Base-by-base conservation (phyloP, 1,140 invertebrate species). In the Drosophila orosa region DNA sequence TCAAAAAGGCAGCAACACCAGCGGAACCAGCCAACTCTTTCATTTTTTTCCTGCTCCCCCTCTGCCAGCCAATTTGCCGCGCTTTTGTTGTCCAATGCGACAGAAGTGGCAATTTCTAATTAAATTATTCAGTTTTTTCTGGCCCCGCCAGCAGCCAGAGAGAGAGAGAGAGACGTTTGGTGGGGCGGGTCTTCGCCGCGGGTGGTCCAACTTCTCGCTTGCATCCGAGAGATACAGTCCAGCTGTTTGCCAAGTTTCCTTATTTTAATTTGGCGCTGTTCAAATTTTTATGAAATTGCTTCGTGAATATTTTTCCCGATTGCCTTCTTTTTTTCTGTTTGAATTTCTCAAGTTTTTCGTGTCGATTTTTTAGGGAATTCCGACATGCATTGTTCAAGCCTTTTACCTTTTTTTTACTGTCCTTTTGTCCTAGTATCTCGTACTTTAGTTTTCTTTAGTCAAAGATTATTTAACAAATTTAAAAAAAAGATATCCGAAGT, bases 101-200 rank as follows among this genome's bases (percentile, higher is more conserved):
- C 79, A 81, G 84, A 78, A 89, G 77, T 87, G 84, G 84, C 80
- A 89, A 89, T 89, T 89, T 87, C 84, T 87, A 87, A 87, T 87
- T 87, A 84, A 87, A 87, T 87, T 87, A 87, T 87, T 86, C 83
- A 82, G 74, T 82, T 86, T 85, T 80, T 35, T 45, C 31, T 57
- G 35, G 40, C 66, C 39, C 39, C 45, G 65, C 52, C 61, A 55
- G 42, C 40, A 37, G 9, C 24, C 27, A n/a, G 22, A 5, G 22
- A 8, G 5, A 12, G 17, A n/a, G 42, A 50, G 55, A 56, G 45
- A 25, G 37, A 37, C 33, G 24, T 40, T 62, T 33, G 31, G n/a
- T 27, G 56, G 19, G 29, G 52, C 40, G 48, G 44, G 69, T 17
- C 40, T 13, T 15, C 44, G n/a, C 45, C 24, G 47, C 75, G 75